phyloP scores from a whole-genome alignment of 2,888 invertebrate species.

The Crocallis elinguaria region DNA sequence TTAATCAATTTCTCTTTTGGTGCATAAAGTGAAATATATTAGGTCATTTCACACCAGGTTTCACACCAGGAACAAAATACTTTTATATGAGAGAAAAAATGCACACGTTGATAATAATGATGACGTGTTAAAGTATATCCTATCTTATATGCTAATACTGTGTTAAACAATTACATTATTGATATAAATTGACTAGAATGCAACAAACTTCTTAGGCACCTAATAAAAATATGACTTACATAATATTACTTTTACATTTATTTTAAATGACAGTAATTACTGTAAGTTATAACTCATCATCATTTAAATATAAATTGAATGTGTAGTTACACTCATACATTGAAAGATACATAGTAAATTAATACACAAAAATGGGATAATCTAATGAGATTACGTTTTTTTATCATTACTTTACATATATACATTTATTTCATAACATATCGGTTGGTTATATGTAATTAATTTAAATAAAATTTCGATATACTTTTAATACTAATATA shows the following conservation, averaged over 20 bases:
- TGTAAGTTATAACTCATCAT: not conserved
- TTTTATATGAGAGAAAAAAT: too few species aligned
- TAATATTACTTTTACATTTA: not conserved
- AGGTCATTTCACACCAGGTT: too few species aligned
- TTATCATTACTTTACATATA: not conserved
- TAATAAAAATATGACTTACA: conserved; percentile 40
- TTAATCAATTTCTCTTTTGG: too few species aligned
- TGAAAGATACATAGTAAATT: conserved; percentile 2
- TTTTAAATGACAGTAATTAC: not conserved
- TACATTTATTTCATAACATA: too few species aligned
- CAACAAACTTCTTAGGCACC: conserved; percentile 60
- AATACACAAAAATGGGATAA: not conserved
- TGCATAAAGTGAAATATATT: too few species aligned
- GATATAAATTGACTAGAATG: conserved; percentile 75
- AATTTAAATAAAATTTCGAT: too few species aligned
- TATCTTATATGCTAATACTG: conserved; percentile 42
- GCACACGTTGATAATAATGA: too few species aligned
- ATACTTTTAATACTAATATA: not conserved
- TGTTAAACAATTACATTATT: conserved; percentile 40
- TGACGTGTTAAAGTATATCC: not conserved
- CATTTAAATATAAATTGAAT: not conserved
- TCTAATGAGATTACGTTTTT: not conserved
- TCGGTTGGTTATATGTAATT: too few species aligned
- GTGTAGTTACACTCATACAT: conserved; percentile 14
- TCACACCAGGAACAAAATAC: conserved; percentile 33